Conservation (phyloP, 2,888 invertebrate species). For the Dione vanillae region DNA sequence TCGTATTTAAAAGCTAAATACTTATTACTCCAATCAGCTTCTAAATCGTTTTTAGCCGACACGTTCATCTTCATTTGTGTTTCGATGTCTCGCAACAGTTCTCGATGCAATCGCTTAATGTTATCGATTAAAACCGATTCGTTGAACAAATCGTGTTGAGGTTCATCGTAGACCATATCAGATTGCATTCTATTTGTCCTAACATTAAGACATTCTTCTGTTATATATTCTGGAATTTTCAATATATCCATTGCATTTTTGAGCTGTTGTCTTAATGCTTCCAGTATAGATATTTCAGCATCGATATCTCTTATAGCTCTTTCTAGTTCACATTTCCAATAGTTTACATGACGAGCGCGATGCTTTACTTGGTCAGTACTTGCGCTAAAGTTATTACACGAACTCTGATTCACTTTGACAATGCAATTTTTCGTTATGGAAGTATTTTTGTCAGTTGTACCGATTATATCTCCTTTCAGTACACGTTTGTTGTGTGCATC, state of each 20-base stretch:
- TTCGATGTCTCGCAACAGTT: constrained; percentile 87
- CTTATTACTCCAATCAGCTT: constrained; percentile 96
- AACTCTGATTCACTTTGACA: constrained; percentile 75
- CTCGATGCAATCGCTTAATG: constrained; percentile 85
- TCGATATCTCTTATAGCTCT: constrained; percentile 75
- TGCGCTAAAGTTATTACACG: constrained; percentile 71
- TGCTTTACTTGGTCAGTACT: constrained; percentile 74
- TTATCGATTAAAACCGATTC: constrained; percentile 89
- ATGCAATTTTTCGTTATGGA: constrained; percentile 76
- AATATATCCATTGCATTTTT: constrained; percentile 73
- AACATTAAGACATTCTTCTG: constrained; percentile 88
- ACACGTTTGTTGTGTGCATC: constrained; percentile 69
- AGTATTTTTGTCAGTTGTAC: constrained; percentile 71
- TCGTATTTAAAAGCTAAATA: constrained; percentile 91
- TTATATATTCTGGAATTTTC: constrained; percentile 72
- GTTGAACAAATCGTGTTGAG: constrained; percentile 89
- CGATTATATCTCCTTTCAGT: constrained; percentile 74
- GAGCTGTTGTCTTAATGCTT: constrained; percentile 73
- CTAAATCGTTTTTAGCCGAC: constrained; percentile 90
- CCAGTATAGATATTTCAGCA: constrained; percentile 67
- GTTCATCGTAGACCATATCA: constrained; percentile 89
- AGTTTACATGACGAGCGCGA: constrained; percentile 73
- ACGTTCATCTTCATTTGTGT: constrained; percentile 89
- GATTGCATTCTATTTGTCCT: constrained; percentile 88
- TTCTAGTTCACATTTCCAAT: constrained; percentile 76